Conservation (phyloP, 2,797 vertebrate genomes). For the Antrozous pallidus region DNA sequence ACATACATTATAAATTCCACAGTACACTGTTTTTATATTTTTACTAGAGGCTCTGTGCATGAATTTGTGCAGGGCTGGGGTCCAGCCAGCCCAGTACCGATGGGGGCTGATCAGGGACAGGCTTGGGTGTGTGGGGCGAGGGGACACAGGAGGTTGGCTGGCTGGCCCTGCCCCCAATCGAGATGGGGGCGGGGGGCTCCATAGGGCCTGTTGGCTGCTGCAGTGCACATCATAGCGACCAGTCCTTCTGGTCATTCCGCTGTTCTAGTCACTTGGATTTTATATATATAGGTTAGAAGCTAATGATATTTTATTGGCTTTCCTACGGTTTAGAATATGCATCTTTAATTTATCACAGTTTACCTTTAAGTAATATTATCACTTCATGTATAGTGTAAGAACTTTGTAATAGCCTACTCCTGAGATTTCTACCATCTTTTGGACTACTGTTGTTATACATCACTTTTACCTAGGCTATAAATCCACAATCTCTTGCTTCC, state of each 20-base stretch:
- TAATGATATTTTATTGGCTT: not conserved
- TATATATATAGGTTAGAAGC: too few relatives aligned
- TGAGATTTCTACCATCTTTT: not conserved
- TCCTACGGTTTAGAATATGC: not conserved
- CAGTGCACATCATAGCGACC: too few relatives aligned
- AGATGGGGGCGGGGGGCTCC: too few relatives aligned
- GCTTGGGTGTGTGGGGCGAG: accelerated
- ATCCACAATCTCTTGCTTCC: not conserved
- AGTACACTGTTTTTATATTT: not conserved
- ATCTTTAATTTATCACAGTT: not conserved
- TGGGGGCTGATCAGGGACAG: too few relatives aligned
- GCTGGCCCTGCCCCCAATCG: too few relatives aligned
- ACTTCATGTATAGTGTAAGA: not conserved
- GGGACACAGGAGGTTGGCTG: too few relatives aligned
- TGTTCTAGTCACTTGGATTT: too few relatives aligned
- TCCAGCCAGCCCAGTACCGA: too few relatives aligned
- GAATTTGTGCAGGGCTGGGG: too few relatives aligned
- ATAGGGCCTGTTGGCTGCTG: too few relatives aligned
- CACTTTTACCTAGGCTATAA: not conserved
- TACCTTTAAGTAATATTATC: not conserved
- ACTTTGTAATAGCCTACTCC: not conserved
- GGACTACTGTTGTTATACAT: not conserved
- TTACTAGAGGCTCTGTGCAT: not conserved
- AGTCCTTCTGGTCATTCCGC: too few relatives aligned
- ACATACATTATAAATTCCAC: not conserved